Evolutionary conservation across 2,888 invertebrate species (phyloP).

Genomic region (Drosophila mayaguana): DNA sequence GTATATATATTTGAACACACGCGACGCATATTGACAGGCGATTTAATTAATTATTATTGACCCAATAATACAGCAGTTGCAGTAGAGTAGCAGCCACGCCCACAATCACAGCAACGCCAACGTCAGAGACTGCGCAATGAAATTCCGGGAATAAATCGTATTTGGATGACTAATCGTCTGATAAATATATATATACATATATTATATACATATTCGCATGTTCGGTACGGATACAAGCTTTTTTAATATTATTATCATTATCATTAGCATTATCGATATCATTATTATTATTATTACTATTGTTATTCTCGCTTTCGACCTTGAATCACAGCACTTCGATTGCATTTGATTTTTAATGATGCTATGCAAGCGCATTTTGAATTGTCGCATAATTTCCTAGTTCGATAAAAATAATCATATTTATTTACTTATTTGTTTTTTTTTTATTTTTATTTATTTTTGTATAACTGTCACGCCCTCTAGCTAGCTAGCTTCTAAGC

Average conservation of each 20-base stretch:
- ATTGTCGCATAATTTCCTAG: constrained; percentile 46
- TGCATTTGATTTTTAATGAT: constrained; percentile 32
- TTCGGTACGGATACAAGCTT: constrained; percentile 1
- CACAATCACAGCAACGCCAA: constrained; percentile 13
- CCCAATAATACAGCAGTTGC: constrained; percentile 13
- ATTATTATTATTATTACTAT: constrained; percentile 1
- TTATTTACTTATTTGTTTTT: background rate
- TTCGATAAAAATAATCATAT: constrained; percentile 41
- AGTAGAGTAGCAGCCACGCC: constrained; percentile 34
- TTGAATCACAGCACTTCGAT: constrained; percentile 37
- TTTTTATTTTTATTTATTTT: background rate
- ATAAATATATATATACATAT: constrained; percentile 9
- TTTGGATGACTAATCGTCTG: constrained; percentile 18
- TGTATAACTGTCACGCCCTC: background rate
- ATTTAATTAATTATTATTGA: constrained; percentile 69
- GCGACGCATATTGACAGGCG: constrained; percentile 57
- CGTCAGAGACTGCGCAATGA: background rate
- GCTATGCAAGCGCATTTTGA: constrained; percentile 27
- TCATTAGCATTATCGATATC: constrained; percentile 7
- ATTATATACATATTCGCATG: constrained; percentile 52
- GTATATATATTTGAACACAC: background rate
- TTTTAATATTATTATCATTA: constrained; percentile 17
- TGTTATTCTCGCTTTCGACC: constrained; percentile 23
- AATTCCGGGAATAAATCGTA: constrained; percentile 33
- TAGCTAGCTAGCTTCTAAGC: constrained; percentile 9